Evolutionary conservation across 2,113 vertebrate species (phyloP), one percentile per base, ranked within the genome.

Genomic region (Polypterus senegalus): DNA sequence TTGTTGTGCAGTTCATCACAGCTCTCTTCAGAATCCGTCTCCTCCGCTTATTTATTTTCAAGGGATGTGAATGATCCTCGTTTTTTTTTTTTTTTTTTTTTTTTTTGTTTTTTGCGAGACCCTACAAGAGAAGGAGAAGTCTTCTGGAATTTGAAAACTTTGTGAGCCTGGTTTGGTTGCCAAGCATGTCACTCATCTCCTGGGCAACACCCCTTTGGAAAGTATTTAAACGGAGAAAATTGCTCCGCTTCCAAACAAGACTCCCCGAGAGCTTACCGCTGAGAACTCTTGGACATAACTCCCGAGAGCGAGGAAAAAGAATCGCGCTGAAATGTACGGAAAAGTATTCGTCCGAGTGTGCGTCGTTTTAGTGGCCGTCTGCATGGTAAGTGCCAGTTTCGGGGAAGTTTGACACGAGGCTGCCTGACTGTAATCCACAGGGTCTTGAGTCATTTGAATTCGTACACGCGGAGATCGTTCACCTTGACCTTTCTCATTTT

Each of bases 91-190:
- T 27, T 27, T 27, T 27, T 27, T 27, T 27, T 27, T 27, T 27
- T n/a, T n/a, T n/a, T n/a, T n/a, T n/a, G n/a, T n/a, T n/a, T n/a
- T 27, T 27, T 27, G 57, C 56, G 44, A 60, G 61, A 27, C 59
- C 52, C 63, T 53, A 53, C 63, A 10, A 66, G 71, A 63, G 71
- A 68, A 67, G 59, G 58, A 65, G 68, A 74, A 72, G 62, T 65
- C 75, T 70, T 73, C 68, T 73, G 71, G 74, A 64, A 71, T 72
- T 68, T 58, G 64, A 72, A 76, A 72, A 64, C 67, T 69, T 77
- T 71, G 27, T 69, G 68, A 70, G 70, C 68, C 63, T 74, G 27
- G 27, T 56, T 52, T 67, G 65, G 70, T 71, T 63, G 66, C 62
- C 65, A 70, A 69, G 69, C 72, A 69, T 65, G 61, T 63, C 71